A percentile compares a stretch with the other conserved stretches of the same genome.
These are phyloP conservation scores for Drosophila grimshawi DNA, from an alignment of 1,140 invertebrate genomes.

Conservation along the genomic window DNA sequence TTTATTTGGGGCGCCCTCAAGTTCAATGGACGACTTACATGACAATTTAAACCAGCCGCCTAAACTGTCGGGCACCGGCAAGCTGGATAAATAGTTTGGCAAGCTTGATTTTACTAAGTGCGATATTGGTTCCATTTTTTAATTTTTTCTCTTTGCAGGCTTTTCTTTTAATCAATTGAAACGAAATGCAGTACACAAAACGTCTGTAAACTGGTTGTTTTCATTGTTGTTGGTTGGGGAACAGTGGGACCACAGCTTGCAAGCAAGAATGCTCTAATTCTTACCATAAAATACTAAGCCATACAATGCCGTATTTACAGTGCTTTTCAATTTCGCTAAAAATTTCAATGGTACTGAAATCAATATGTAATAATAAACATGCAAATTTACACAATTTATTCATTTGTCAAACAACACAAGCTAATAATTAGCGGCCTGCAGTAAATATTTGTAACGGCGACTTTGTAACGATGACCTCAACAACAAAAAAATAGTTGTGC, in stretches of 20 bases:
- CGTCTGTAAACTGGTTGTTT: conserved; percentile 43
- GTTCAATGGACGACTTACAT: conserved; percentile 85
- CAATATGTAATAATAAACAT: too few relatives aligned
- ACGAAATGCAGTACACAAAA: conserved; percentile 30
- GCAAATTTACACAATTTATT: too few relatives aligned
- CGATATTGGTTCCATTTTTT: conserved; percentile 89
- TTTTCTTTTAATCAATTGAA: conserved; percentile 19
- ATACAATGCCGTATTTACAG: too few relatives aligned
- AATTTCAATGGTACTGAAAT: too few relatives aligned
- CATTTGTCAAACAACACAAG: too few relatives aligned
- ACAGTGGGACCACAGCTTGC: neutral
- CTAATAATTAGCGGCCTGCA: too few relatives aligned
- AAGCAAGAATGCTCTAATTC: neutral
- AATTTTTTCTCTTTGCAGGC: neutral
- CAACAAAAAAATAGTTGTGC: too few relatives aligned
- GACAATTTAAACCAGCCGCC: conserved; percentile 92
- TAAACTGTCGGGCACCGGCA: conserved; percentile 91
- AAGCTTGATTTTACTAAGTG: conserved; percentile 90
- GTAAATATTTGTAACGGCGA: too few relatives aligned
- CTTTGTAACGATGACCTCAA: too few relatives aligned
- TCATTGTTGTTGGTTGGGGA: conserved; percentile 4
- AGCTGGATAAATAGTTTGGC: conserved; percentile 90
- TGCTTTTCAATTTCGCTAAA: too few relatives aligned
- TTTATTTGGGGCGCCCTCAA: conserved; percentile 37
- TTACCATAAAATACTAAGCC: neutral